Percentiles rank a stretch among this genome's conserved stretches.
Conservation (phyloP, 2,797 vertebrate genomes). For the Myoxocephalus aenaeus region DNA sequence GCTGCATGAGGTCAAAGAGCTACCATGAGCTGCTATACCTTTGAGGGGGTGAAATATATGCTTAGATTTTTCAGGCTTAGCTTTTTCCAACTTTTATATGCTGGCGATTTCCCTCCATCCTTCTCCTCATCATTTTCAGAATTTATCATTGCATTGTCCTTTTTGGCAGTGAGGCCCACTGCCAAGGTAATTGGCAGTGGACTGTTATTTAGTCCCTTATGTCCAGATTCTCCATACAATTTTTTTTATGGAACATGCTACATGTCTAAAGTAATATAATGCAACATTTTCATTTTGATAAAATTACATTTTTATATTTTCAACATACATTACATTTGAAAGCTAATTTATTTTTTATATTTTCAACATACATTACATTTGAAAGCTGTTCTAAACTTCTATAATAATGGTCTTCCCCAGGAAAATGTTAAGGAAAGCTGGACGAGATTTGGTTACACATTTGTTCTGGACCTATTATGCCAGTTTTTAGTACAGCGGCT, state of each 20-base stretch:
- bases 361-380: neutral
- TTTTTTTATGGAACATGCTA: constrained; percentile 7
- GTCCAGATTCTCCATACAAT: constrained; percentile 25
- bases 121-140: constrained; percentile 28
- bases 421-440: neutral
- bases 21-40: constrained; percentile 29
- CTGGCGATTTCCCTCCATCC: constrained; percentile 21
- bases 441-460: constrained; percentile 7
- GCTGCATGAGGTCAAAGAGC: constrained; percentile 53
- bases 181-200: constrained; percentile 29
- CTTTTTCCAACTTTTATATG: constrained; percentile 44
- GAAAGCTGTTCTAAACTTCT: neutral
- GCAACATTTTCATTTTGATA: constrained; percentile 12
- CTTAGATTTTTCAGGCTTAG: constrained; percentile 31
- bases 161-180: constrained; percentile 31
- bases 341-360: neutral
- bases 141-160: constrained; percentile 40
- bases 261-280: constrained; percentile 2
- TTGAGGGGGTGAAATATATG: neutral
- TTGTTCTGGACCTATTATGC: constrained; percentile 10
- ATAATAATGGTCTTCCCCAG: neutral
- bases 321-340: neutral
- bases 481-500: constrained; percentile 35
- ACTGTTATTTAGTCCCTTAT: constrained; percentile 14
- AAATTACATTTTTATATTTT: neutral